A percentile compares a stretch with the other conserved stretches of the same genome.
phyloP scores from a whole-genome alignment of 2,797 vertebrate species.

The Phalloptychus januarius region DNA sequence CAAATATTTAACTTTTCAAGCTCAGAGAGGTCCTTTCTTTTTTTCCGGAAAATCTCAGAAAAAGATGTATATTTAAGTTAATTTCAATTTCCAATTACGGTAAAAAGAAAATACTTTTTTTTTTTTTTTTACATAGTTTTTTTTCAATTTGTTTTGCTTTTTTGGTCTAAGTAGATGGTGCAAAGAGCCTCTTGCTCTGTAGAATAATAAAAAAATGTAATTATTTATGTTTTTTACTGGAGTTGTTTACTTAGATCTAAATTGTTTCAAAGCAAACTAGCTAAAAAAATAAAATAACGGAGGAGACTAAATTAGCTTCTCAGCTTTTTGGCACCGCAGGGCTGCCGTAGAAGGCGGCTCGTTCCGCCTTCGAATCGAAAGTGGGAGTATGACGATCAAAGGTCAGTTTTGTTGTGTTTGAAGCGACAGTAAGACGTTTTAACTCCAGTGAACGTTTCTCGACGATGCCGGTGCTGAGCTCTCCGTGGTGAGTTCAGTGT shows the following conservation, averaged over 20 bases:
- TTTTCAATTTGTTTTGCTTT: background rate
- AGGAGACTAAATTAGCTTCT: background rate
- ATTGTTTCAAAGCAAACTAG: background rate
- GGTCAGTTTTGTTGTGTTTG: background rate
- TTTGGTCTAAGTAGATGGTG: background rate
- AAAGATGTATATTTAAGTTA: too few relatives aligned
- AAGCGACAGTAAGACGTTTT: fast-evolving
- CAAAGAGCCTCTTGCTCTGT: background rate
- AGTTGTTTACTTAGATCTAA: background rate
- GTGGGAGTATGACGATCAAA: background rate
- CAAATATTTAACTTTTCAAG: too few relatives aligned
- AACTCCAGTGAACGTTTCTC: fast-evolving
- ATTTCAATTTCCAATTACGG: too few relatives aligned
- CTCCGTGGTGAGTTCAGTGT: conserved; percentile 21
- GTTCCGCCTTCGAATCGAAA: conserved; percentile 40
- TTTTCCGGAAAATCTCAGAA: too few relatives aligned
- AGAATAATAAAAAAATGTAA: background rate
- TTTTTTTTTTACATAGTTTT: too few relatives aligned
- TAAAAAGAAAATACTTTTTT: too few relatives aligned
- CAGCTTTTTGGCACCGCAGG: background rate
- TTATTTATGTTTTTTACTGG: background rate
- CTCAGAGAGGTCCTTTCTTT: too few relatives aligned
- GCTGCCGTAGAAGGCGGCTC: conserved; percentile 46
- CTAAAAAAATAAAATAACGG: background rate
- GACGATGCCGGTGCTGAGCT: background rate